Base-by-base conservation (phyloP, 2,797 vertebrate species). In the Macropus fuliginosus region DNA sequence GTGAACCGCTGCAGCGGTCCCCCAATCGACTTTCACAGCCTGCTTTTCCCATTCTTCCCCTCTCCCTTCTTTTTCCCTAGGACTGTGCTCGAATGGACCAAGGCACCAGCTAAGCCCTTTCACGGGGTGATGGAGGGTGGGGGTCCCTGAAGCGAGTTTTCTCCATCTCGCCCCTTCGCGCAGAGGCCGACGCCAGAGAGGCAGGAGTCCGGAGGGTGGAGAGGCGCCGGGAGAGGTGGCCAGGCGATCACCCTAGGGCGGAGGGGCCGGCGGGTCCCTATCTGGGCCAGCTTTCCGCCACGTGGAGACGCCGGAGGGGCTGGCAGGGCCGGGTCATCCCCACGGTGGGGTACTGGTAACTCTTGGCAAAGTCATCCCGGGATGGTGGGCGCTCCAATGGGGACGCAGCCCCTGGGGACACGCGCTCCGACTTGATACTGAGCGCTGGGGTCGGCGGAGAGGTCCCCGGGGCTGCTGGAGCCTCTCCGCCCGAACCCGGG, bases 351-450 rank as follows among this genome's bases (percentile, higher is more conserved):
- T 56, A 98, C 97, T 40, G 98, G 97, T 0, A 98, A 95, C 92
- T 98, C 94, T 97, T 98, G 0, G 98, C 46, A 27, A 99, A 99
- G 91, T 99, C 99, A 3, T 98, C 99, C 31, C 98, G 98, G 99
- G 91, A 98, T 98, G 95, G 98, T 18, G 90, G 90, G 29, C 74
- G 40, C 9, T 98, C 96, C 0, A 99, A 97, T 1, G 98, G 98
- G 95, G 98, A 97, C 91, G 98, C 99, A 95, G 99, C 99, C 52
- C 99, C 99, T 0, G 99, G 99, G 3, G 99, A 99, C 97, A 99
- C 98, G 0, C 99, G 99, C 98, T 99, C 99, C 0, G 99, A 99
- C 97, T 99, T 99, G 99, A 99, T 99, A 98, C 97, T 99, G 98
- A 99, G 94, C 93, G 98, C 98, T 52, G 99, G 98, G 92, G 98